Conservation (phyloP, 2,113 vertebrate species). For the Merops nubicus region DNA sequence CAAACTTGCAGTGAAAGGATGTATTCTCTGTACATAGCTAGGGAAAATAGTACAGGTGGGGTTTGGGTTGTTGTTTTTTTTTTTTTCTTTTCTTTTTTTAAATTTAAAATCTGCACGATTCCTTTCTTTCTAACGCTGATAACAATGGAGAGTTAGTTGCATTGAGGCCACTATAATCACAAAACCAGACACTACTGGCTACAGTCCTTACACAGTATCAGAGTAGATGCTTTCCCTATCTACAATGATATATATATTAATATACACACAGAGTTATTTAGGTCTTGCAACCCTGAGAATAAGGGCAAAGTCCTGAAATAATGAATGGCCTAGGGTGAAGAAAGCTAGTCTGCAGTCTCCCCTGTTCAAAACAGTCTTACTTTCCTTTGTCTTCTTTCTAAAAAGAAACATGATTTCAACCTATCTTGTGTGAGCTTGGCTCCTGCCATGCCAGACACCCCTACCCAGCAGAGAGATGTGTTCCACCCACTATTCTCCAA, state of each 20-base stretch:
- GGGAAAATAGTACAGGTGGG: background rate
- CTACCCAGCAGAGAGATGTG: background rate
- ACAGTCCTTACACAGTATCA: background rate
- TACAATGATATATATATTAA: background rate
- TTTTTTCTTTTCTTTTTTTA: background rate
- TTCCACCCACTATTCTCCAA: background rate
- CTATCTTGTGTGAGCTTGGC: background rate
- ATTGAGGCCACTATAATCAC: background rate
- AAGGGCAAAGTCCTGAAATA: background rate
- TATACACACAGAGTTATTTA: background rate
- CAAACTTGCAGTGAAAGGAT: background rate
- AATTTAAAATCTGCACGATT: background rate
- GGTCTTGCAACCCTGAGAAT: background rate
- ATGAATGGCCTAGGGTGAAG: background rate
- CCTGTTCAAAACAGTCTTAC: background rate
- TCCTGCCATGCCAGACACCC: background rate
- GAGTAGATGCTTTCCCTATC: background rate
- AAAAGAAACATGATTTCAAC: background rate
- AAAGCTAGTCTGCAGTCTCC: background rate
- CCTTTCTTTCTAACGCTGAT: background rate
- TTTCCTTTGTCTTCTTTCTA: background rate
- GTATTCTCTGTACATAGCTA: background rate
- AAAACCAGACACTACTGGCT: background rate
- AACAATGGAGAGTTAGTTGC: background rate
- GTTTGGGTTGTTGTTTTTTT: background rate